Evolutionary conservation across 2,888 invertebrate genomes (phyloP), one percentile per base, ranked within the genome.

Genomic region (Poecilobothrus nobilitatus): DNA sequence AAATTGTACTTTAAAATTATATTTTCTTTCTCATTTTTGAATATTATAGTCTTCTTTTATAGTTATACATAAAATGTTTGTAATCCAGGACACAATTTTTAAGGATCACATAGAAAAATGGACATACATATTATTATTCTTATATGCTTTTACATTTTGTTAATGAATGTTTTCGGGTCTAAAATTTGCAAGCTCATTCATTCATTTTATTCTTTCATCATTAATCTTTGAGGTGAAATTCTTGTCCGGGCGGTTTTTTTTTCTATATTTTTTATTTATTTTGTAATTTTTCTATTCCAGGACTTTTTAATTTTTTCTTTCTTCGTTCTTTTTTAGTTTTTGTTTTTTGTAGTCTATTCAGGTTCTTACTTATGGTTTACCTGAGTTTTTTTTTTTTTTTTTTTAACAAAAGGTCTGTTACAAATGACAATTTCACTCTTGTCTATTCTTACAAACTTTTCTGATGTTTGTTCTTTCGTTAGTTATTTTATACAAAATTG

Each of bases 201-300:
- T 53, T 53, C 53, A 53, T 53, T 53, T 53, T 53, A 18, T 53
- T 53, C 53, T 53, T 53, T 53, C 53, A n/a, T 53, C 53, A 53
- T 53, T 53, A 53, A 53, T 53, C 53, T 53, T 53, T 53, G 53
- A 53, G 53, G 53, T 18, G 18, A 53, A 9, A 53, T 53, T 53
- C 18, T 53, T 53, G 53, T 9, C 18, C 53, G 4, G 37, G 7
- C 18, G 7, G 18, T 18, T 44, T 15, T 18, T 18, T 53, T 53
- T 12, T n/a, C n/a, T 18, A 12, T n/a, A 12, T 2, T 53, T 18
- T n/a, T 53, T 53, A 15, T 15, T 53, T 53, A 9, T 18, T 53
- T 53, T 37, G 2, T 37, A 27, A 4, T n/a, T 34, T 18, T 2
- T 53, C 53, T 53, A 6, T 41, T 41, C 9, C 9, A 8, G 41